A percentile compares a stretch with the other conserved stretches of the same genome.
Evolutionary conservation across 2,113 vertebrate genomes (phyloP).

Genomic region (Chaetodon trifascialis): DNA sequence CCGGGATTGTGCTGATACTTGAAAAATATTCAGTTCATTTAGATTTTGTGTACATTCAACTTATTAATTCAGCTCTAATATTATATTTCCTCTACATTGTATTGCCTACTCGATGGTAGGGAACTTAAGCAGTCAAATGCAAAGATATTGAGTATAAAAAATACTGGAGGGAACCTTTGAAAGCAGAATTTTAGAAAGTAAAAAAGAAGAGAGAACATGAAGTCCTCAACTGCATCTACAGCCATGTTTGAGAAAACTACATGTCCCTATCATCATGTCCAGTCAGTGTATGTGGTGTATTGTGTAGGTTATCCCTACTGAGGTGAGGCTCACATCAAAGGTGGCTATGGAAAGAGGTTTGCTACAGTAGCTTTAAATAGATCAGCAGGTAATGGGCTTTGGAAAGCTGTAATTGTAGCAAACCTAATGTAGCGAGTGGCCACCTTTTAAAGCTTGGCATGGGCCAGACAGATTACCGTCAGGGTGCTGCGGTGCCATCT

Average conservation of each 20-base stretch:
- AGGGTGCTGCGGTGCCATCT: constrained; percentile 65
- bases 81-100: background rate
- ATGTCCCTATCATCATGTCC: constrained; percentile 29
- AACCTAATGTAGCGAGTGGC: constrained; percentile 58
- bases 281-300: constrained; percentile 29
- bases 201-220: background rate
- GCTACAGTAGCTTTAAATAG: constrained; percentile 75
- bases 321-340: constrained; percentile 54
- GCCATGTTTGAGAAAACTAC: background rate
- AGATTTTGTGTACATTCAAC: background rate
- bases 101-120: background rate
- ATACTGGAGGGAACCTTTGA: background rate
- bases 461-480: constrained; percentile 70
- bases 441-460: constrained; percentile 65
- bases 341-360: constrained; percentile 54
- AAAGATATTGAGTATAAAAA: background rate
- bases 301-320: constrained; percentile 27
- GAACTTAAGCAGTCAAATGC: too few relatives aligned
- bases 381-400: constrained; percentile 76
- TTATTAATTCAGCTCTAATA: background rate
- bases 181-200: background rate
- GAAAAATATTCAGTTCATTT: background rate
- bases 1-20: too few relatives aligned
- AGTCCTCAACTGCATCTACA: background rate
- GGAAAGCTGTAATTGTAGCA: constrained; percentile 66